A percentile compares a stretch with the other conserved stretches of the same genome.
Evolutionary conservation across 2,888 invertebrate species (phyloP).

Genomic region (Ormyrus pomaceus): DNA sequence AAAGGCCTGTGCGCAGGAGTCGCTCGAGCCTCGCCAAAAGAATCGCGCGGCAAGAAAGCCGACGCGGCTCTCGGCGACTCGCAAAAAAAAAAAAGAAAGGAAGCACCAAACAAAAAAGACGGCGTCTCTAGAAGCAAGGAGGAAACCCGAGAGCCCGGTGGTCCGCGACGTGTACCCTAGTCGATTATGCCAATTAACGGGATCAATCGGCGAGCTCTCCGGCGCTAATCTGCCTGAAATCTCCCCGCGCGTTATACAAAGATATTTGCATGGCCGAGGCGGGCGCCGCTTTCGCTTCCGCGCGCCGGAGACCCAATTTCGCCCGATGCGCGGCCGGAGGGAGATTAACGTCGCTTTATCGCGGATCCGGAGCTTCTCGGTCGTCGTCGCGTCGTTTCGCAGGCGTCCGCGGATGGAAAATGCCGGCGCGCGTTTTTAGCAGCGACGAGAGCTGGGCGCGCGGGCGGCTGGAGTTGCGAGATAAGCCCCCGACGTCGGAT

Average conservation of each 20-base stretch:
- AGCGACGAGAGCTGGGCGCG: too few species aligned
- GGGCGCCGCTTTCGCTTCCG: slow-evolving; percentile 5
- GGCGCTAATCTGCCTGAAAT: slow-evolving; percentile 15
- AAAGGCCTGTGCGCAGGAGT: neutral
- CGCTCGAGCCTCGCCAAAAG: neutral
- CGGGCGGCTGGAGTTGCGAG: too few species aligned
- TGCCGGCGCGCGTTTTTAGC: too few species aligned
- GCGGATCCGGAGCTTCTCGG: too few species aligned
- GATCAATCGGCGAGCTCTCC: neutral
- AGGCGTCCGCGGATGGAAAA: too few species aligned
- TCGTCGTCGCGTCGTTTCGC: too few species aligned
- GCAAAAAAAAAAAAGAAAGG: neutral
- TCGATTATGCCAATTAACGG: slow-evolving; percentile 35
- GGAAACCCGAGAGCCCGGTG: slow-evolving; percentile 8
- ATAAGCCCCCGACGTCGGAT: too few species aligned
- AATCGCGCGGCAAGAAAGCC: neutral
- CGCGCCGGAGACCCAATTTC: neutral
- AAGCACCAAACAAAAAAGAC: neutral
- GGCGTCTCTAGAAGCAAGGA: neutral
- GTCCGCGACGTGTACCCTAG: neutral
- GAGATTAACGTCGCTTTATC: too few species aligned
- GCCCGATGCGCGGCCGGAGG: too few species aligned
- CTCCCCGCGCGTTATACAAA: neutral
- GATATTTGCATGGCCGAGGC: neutral
- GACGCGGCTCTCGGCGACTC: neutral